Base-by-base conservation (phyloP, 2,113 vertebrate genomes). In the Dinomys branickii region DNA sequence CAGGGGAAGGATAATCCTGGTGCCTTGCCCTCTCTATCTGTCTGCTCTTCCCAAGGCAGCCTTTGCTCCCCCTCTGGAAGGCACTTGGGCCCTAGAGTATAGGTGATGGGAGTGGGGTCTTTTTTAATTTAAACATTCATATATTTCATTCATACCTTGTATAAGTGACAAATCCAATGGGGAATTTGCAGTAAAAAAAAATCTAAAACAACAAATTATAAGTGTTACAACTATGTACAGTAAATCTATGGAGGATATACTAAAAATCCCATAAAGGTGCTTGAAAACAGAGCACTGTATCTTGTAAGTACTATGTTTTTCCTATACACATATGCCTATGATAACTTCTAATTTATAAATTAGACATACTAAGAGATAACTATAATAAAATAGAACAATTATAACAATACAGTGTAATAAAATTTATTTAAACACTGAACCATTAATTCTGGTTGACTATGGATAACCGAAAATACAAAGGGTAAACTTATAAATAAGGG, bases 151-250 rank as follows among this genome's bases (percentile, higher is more conserved):
- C 44, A 17, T 6, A 33, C 14, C 44, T 78, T 50, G 75, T 50
- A 80, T 54, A 54, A 88, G 82, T 93, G 5, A 54, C 7, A 41
- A n/a, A 56, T 47, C 35, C 52, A 82, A 50, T 12, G 20, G 8
- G n/a, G 4, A 82, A 81, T 77, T 54, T 67, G 20, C 58, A 94
- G 13, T 50, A 5, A 4, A 69, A 7, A 59, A 88, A 11, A n/a
- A 44, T 2, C 1, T 44, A 94, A 96, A 61, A 91, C 35, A 91
- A 88, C 22, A 93, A 85, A 85, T 85, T 54, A 16, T 50, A 94
- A 94, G 75, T 41, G 11, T 54, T 67, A 61, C 3, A 91, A 75
- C 26, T 75, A 58, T n/a, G 26, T 47, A 12, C 14, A 85, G 35
- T n/a, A 73, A 58, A 78, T 38, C 28, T 33, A 30, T 35, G 26